Evolutionary conservation across 2,113 vertebrate species (phyloP), one percentile per base, ranked within the genome.

Genomic region (Neolamprologus toae): DNA sequence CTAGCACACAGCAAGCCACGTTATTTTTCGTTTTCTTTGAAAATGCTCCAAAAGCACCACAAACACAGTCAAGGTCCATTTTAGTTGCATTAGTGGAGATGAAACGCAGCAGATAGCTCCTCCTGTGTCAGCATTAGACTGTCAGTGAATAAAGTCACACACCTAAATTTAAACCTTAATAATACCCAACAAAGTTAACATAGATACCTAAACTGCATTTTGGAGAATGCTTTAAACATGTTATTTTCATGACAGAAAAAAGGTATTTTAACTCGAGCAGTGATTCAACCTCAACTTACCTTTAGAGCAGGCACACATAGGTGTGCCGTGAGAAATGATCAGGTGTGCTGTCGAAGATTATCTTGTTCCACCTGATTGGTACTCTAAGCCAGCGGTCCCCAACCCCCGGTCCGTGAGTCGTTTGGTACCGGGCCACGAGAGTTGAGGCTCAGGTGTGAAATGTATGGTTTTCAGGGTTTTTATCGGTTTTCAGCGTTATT

Each of bases 131-230:
- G 66, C 35, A 23, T 71, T 71, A 14, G 35, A 71, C 63, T 71
- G 63, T 42, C n/a, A 42, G 63, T 71, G 63, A 42, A 71, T 21
- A 21, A 71, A 0, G 35, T 71, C 63, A 71, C n/a, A 71, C 19
- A 71, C 35, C 2, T 71, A 14, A 40, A 1, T 23, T 71, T 71
- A 42, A 40, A 40, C 35, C 66, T 23, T 71, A 23, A 16, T 68
- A 68, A 68, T 40, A 68, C 19, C 63, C 63, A 68, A 68, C 63
- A 37, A 68, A 40, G 63, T 40, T n/a, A 37, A 37, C 2, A 40
- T 42, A 71, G 35, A 16, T 42, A 21, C 0, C 7, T 21, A 68
- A 3, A 68, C 0, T 21, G 19, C 35, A 0, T 68, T 68, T 73
- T 26, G 21, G 37, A 73, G 13, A 73, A 73, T 16, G n/a, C 3